Conservation (phyloP, 2,113 vertebrate species). For the Zootoca vivipara region DNA sequence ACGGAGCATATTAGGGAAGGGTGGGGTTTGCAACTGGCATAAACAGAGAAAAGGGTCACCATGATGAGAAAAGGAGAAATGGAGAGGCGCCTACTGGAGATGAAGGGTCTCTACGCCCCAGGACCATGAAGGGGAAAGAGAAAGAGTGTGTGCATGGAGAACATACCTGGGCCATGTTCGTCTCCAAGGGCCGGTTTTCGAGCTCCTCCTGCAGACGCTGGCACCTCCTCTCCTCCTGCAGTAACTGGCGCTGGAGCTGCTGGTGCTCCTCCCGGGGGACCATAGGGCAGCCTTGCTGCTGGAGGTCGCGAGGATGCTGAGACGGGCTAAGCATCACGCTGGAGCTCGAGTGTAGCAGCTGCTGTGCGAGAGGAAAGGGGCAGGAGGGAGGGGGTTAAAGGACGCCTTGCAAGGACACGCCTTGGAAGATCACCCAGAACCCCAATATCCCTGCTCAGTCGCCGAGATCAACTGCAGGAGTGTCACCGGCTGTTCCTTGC, state of each 20-base stretch:
- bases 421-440: not conserved
- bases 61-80: not conserved
- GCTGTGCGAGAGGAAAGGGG: constrained; percentile 23
- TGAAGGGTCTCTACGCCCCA: not conserved
- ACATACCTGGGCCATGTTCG: constrained; percentile 84
- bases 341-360: constrained; percentile 75
- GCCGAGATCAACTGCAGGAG: too few species aligned
- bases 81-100: not conserved
- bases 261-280: constrained; percentile 85
- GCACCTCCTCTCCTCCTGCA: constrained; percentile 78
- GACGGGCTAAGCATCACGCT: constrained; percentile 72
- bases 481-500: too few species aligned
- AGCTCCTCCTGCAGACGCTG: constrained; percentile 82
- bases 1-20: not conserved
- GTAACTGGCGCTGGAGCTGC: constrained; percentile 81
- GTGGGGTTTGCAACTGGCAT: constrained; percentile 54
- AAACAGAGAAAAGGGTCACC: constrained; percentile 61
- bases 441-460: too few species aligned
- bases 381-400: too few species aligned
- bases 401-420: not conserved
- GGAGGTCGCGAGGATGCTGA: constrained; percentile 65
- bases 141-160: fast-evolving
- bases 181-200: constrained; percentile 72
- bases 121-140: not conserved
- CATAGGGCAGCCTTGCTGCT: constrained; percentile 74